Conservation (phyloP, 2,888 invertebrate species). For the Diplazon laetatorius region DNA sequence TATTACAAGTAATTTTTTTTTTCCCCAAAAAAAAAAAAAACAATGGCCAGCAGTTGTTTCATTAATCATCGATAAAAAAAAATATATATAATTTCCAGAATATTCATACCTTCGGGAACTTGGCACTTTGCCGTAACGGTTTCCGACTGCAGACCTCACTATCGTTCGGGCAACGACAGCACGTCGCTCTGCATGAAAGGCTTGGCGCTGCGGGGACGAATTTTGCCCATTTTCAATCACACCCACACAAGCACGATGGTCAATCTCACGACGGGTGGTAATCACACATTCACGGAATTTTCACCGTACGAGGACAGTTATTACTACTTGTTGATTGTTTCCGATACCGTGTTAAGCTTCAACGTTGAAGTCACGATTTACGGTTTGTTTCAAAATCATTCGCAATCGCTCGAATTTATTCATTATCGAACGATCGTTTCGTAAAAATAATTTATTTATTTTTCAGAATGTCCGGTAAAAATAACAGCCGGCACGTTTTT, state of each 20-base stretch:
- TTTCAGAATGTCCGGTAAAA: constrained; percentile 77
- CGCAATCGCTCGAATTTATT: no score
- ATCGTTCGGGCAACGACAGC: constrained; percentile 69
- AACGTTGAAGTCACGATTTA: constrained; percentile 79
- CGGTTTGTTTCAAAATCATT: constrained; percentile 71
- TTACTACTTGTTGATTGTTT: constrained; percentile 82
- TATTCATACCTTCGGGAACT: constrained; percentile 82
- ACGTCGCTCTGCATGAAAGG: constrained; percentile 79
- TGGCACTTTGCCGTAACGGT: constrained; percentile 81
- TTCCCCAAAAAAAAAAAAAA: background rate
- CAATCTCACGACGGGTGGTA: constrained; percentile 76
- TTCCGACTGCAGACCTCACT: constrained; percentile 80
- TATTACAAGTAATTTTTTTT: constrained; percentile 81
- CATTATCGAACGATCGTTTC: no score
- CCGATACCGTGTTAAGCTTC: constrained; percentile 81
- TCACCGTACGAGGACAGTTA: constrained; percentile 82
- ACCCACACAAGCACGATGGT: constrained; percentile 69
- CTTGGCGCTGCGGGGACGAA: constrained; percentile 79
- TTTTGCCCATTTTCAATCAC: constrained; percentile 80
- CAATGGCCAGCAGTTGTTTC: no score
- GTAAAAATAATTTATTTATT: constrained; percentile 1
- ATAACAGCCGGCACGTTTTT: constrained; percentile 72
- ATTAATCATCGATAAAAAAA: no score
- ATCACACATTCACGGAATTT: constrained; percentile 79
- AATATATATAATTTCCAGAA: constrained; percentile 72